Percentiles rank a stretch among this genome's conserved stretches.
These are phyloP conservation scores for Caenorhabditis zanzibari DNA, from an alignment of 2,888 invertebrate genomes.

Conservation along the genomic window DNA sequence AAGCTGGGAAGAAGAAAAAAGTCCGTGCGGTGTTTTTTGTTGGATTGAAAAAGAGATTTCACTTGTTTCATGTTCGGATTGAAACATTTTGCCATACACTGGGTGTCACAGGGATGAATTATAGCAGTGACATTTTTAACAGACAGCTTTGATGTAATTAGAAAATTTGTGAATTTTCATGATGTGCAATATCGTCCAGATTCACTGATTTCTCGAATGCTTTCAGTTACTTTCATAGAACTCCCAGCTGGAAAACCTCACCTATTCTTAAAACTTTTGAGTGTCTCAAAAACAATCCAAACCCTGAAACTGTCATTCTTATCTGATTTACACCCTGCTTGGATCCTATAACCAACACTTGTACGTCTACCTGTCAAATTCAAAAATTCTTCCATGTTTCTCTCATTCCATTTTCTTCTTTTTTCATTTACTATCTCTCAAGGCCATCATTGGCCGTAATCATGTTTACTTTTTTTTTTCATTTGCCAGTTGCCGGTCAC, in stretches of 20 bases:
- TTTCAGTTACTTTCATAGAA: no score
- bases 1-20: not conserved
- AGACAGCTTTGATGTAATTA: no score
- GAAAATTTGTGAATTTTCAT: no score
- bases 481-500: constrained; percentile 45
- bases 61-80: constrained; percentile 6
- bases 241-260: no score
- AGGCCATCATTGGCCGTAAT: constrained; percentile 60
- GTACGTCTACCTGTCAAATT: constrained; percentile 31
- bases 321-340: constrained; percentile 35
- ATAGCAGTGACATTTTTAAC: no score
- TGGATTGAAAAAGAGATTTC: constrained; percentile 49
- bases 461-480: constrained; percentile 50
- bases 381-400: constrained; percentile 22
- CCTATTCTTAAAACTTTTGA: no score
- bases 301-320: not conserved
- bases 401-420: constrained; percentile 28
- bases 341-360: constrained; percentile 9
- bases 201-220: no score
- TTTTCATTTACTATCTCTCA: constrained; percentile 39
- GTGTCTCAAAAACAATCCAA: not conserved
- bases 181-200: no score
- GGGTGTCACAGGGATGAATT: constrained; percentile 19
- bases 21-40: constrained; percentile 8
- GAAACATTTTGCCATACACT: not conserved